Conservation (phyloP, 2,888 invertebrate species). For the Platypus cylindrus region DNA sequence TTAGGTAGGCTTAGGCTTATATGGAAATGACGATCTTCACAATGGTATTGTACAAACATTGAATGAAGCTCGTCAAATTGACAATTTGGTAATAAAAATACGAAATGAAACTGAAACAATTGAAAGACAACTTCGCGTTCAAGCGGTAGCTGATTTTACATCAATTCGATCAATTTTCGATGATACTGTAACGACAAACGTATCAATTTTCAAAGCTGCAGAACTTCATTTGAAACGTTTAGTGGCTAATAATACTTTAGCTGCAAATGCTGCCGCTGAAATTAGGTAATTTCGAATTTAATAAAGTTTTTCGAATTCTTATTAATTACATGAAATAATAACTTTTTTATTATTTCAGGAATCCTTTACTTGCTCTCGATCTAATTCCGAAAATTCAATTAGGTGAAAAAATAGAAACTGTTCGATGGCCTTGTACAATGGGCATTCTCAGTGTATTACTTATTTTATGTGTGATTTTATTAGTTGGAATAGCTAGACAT, state of each 20-base stretch:
- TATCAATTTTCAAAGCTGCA: slow-evolving; percentile 60
- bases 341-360: too few species aligned
- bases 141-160: slow-evolving; percentile 49
- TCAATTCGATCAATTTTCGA: slow-evolving; percentile 66
- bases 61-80: slow-evolving; percentile 59
- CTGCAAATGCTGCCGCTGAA: slow-evolving; percentile 63
- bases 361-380: slow-evolving; percentile 49
- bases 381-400: slow-evolving; percentile 47
- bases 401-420: slow-evolving; percentile 58
- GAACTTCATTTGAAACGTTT: slow-evolving; percentile 57
- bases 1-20: slow-evolving; percentile 68
- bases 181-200: slow-evolving; percentile 66
- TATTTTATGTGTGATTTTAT: slow-evolving; percentile 74
- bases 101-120: slow-evolving; percentile 72
- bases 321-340: background rate
- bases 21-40: slow-evolving; percentile 90
- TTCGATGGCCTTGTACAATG: slow-evolving; percentile 81
- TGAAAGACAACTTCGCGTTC: slow-evolving; percentile 50
- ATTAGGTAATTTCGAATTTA: slow-evolving; percentile 36
- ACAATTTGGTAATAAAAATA: slow-evolving; percentile 64
- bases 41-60: slow-evolving; percentile 56
- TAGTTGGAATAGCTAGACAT: slow-evolving; percentile 81
- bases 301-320: background rate
- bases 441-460: slow-evolving; percentile 74
- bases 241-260: slow-evolving; percentile 60